Base-by-base conservation (phyloP, 2,888 invertebrate species). In the Lordiphosa fenestrarum region DNA sequence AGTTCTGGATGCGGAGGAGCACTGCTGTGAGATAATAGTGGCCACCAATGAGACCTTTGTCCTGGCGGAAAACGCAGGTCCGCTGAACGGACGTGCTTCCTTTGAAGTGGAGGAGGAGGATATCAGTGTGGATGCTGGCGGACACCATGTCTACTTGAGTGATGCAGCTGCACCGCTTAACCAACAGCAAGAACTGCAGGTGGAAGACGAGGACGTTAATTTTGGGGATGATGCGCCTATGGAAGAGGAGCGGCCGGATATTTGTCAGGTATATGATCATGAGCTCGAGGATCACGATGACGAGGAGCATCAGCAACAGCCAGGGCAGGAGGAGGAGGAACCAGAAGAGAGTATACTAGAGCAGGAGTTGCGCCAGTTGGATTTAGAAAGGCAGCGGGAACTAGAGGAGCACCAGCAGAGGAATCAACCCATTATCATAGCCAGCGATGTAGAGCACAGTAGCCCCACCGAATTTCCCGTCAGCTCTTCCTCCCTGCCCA, bases 381-480 rank as follows among this genome's bases (percentile, higher is more conserved):
- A 51, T 21, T 23, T 64, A n/a, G 54, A 64, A 15, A 50, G 42
- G 15, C 30, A 66, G n/a, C 39, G 56, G 19, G 37, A 4, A 13
- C 12, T 52, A 2, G 61, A 23, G 9, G 50, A 59, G 9, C 51
- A 60, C 47, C 12, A 42, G 50, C 13, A 15, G 25, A 21, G 12
- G 12, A 30, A 35, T 35, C 7, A 30, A 10, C 30, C 30, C 30
- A 30, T 30, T 30, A 30, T 30, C 30, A 30, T 30, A 30, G 30
- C 30, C 30, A 30, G 30, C 30, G 40, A 21, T 12, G 33, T 21
- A 1, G 54, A 55, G 1, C 78, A 69, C 13, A 87, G 88, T n/a
- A 86, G 88, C 25, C 87, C 88, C 4, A 89, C 88, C 33, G 88
- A 89, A 41, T 88, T 89, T 63, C 88, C 88, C 5, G 87, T 87